Conservation (phyloP, 2,113 vertebrate genomes). For the Phodopus roborovskii region DNA sequence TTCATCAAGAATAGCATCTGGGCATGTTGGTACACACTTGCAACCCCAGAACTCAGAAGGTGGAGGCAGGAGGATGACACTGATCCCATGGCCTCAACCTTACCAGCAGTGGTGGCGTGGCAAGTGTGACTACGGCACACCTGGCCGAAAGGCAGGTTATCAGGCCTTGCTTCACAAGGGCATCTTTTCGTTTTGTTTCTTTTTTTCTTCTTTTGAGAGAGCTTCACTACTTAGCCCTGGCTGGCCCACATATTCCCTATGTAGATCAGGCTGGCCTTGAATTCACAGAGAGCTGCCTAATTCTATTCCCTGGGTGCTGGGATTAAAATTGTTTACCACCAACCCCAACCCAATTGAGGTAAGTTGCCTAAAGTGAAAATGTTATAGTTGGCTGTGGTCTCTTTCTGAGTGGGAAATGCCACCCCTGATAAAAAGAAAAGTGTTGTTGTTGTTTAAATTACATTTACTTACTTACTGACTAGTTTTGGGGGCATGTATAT, state of each 20-base stretch:
- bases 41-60: background rate
- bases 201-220: background rate
- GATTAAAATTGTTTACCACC: background rate
- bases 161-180: background rate
- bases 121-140: background rate
- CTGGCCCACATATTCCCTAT: background rate
- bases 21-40: background rate
- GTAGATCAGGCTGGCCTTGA: background rate
- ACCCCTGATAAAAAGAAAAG: background rate
- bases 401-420: background rate
- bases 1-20: background rate
- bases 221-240: background rate
- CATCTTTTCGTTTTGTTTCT: background rate
- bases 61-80: background rate
- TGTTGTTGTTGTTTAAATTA: background rate
- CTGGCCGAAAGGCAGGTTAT: background rate
- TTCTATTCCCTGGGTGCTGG: background rate
- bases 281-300: background rate
- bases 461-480: background rate
- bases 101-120: background rate
- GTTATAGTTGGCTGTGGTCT: background rate
- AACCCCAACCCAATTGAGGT: background rate
- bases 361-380: background rate
- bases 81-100: background rate
- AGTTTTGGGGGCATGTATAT: no score